Evolutionary conservation across 2,888 invertebrate species (phyloP), one percentile per base, ranked within the genome.

Genomic region (Timema cristinae): DNA sequence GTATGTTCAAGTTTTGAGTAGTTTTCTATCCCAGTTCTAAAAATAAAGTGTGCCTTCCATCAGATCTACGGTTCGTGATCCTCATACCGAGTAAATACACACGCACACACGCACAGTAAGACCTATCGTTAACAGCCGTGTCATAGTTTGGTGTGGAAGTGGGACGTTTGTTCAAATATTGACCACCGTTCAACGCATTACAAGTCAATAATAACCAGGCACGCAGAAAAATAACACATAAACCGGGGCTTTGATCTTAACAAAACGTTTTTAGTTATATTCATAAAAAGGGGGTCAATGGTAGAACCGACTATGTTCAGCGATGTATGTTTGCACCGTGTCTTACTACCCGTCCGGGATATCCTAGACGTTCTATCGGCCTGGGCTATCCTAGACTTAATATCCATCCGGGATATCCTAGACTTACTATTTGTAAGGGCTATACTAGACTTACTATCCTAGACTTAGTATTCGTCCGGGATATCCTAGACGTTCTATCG

Each of bases 141-240:
- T 16, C 54, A 68, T 15, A 15, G 68, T 5, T 11, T 32, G 68
- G 54, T 49, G 47, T 49, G 67, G 68, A 68, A 68, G 54, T 54
- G 68, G 32, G 56, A 61, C 50, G 68, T 61, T 49, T 61, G 71
- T 68, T 71, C 67, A 71, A 71, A 71, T 71, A 71, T 71, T 71
- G 67, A 71, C 71, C 48, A 47, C 59, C 68, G 61, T 71, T 71
- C 59, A 11, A 67, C 54, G 61, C 68, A 68, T 71, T 71, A 71
- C 61, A 71, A 67, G 59, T 52, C 68, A 56, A 66, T 68, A 71
- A 71, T 52, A 70, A 47, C 70, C 32, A 63, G 48, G 48, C 63
- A 63, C 47, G 63, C 63, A 11, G 63, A 63, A 63, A 63, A 48
- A 63, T 63, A 63, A 63, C 63, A 63, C 63, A 48, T 47, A 47